Conservation (phyloP, 2,113 vertebrate species). For the Motacilla alba region DNA sequence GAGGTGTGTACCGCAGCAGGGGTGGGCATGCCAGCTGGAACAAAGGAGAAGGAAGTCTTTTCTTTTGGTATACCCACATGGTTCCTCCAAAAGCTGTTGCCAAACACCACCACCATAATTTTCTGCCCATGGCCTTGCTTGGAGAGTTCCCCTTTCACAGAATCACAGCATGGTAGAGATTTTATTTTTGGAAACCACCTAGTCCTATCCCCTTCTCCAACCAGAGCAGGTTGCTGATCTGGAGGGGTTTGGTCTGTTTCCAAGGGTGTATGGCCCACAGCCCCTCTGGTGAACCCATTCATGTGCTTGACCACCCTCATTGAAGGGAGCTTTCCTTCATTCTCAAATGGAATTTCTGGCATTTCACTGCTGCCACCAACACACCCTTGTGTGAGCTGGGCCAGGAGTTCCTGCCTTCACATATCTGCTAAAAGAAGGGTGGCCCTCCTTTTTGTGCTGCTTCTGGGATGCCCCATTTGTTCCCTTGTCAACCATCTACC, state of each 20-base stretch:
- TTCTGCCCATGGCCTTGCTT: background rate
- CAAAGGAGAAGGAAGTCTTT: background rate
- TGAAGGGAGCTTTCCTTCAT: background rate
- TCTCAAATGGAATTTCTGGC: background rate
- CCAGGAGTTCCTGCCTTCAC: background rate
- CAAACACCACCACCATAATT: background rate
- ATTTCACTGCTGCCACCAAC: background rate
- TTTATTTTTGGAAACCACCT: background rate
- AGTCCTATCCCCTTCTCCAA: background rate
- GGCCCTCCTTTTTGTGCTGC: background rate
- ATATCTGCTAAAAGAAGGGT: background rate
- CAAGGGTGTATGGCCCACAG: background rate
- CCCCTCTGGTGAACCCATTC: background rate
- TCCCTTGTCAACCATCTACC: background rate
- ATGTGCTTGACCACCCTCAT: background rate
- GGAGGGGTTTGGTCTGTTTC: background rate
- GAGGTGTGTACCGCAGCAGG: background rate
- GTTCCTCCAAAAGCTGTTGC: background rate
- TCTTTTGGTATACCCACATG: background rate
- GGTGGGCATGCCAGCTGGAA: background rate
- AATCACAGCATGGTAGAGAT: background rate
- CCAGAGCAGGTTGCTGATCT: background rate
- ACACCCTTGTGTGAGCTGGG: background rate
- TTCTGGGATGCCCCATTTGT: background rate
- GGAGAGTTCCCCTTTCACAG: background rate